Base-by-base conservation (phyloP, 2,797 vertebrate genomes). In the Pseudochromis fuscus region DNA sequence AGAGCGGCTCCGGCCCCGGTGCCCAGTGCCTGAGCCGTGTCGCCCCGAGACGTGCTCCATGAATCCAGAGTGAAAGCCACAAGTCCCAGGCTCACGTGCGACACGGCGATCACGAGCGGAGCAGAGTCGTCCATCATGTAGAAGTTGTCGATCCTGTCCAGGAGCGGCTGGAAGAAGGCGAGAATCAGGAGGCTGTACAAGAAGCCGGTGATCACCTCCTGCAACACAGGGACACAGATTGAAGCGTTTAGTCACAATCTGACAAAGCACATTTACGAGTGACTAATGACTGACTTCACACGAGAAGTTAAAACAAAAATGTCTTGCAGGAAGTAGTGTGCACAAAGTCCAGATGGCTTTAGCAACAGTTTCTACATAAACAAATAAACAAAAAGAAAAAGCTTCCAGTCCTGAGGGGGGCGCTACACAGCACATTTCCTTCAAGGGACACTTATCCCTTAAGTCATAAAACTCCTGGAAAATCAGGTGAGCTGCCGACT, bases 121-220 rank as follows among this genome's bases (percentile, higher is more conserved):
- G 97, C 94, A 0, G 93, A 95, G 85, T 81, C 92, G 87, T 92
- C 91, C 70, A 89, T 95, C 93, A 98, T 94, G 88, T 98, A 98
- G 95, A 97, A 99, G 75, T 67, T 92, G 91, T 99, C 98, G 23
- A 99, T 97, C 87, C 92, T 82, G 52, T 95, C 96, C 92, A 99
- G 87, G 73, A 93, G 13, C 0, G 95, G 96, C 77, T 95, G 94
- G 93, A 99, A 95, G 87, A 96, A 81, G 68, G 93, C 75, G 19
- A 99, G 87, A 89, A 99, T 96, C 57, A 98, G 93, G 71, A 98
- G 88, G 81, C 95, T 94, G 86, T 96, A 99, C 7, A 99, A 92
- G 92, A 98, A 96, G 71, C 98, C 98, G 33, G 94, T 95, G 81
- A 99, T 96, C 59, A 99, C 95, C 83, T 99, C 98, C 98, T 99